Evolutionary conservation across 2,797 vertebrate species (phyloP), one percentile per base, ranked within the genome.

Genomic region (Platyrinchus mystaceus): DNA sequence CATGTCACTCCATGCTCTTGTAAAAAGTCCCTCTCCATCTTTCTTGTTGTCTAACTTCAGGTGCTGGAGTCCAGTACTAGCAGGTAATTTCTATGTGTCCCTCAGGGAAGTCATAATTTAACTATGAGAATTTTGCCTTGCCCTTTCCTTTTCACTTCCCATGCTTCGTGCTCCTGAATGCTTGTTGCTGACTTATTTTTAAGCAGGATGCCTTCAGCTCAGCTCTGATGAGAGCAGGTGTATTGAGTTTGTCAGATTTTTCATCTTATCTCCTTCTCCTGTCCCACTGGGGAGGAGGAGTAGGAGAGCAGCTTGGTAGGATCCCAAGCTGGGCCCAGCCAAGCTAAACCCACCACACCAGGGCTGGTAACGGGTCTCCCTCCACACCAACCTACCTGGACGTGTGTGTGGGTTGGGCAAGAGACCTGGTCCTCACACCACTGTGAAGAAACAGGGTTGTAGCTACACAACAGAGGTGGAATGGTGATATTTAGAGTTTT

Each of bases 91-190:
- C 37, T 27, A 0, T n/a, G 32, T 15, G 5, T 30, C 19, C 26
- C 26, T 22, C 14, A 12, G 3, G 12, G 14, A 63, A 62, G 20
- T 14, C 44, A 82, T 11, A 11, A 43, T 60, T 26, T 78, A 39
- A 28, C 28, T 47, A 14, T 36, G 7, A 52, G 53, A 7, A 64
- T 78, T 81, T 84, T 44, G 11, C 10, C 44, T 60, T 10, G 0
- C 70, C 16, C 43, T 44, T 75, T 53, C 32, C 76, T 67, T 89
- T 24, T 37, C 19, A 60, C 10, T 2, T 50, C 9, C 79, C 52
- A 8, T 1, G 0, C 9, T 78, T 71, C 5, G 15, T 1, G 0
- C 14, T 59, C 28, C 5, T 3, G 0, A 37, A n/a, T 8, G 1
- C 34, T 71, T 59, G 18, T 10, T 28, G 30, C 10, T 53, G 50